Conservation (phyloP, 2,113 vertebrate species). For the Aphyosemion australe region DNA sequence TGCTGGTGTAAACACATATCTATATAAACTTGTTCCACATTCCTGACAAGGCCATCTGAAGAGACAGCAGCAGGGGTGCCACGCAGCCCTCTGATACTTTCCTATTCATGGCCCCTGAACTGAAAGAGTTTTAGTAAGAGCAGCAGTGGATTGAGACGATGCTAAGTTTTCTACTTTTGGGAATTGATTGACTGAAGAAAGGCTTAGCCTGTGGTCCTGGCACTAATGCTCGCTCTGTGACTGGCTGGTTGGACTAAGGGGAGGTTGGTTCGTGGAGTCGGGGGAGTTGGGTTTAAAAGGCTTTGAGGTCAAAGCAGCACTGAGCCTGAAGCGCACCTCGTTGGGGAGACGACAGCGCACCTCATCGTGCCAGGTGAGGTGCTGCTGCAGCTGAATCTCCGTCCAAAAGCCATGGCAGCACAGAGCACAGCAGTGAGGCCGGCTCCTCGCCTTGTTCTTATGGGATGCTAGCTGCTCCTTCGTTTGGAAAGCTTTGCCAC, state of each 20-base stretch:
- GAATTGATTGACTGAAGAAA: constrained; percentile 63
- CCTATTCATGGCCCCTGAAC: constrained; percentile 72
- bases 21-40: constrained; percentile 73
- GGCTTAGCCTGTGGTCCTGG: constrained; percentile 65
- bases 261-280: neutral
- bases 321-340: constrained; percentile 76
- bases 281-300: constrained; percentile 27
- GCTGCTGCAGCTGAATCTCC: constrained; percentile 78
- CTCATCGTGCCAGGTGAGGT: constrained; percentile 81
- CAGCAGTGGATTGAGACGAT: constrained; percentile 62
- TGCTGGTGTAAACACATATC: constrained; percentile 76
- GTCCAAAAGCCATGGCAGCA: constrained; percentile 81
- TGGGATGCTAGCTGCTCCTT: constrained; percentile 69
- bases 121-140: constrained; percentile 69
- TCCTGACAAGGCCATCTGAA: constrained; percentile 63
- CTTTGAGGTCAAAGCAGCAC: constrained; percentile 52
- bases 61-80: constrained; percentile 24
- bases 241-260: constrained; percentile 8
- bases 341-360: constrained; percentile 77
- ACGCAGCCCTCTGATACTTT: constrained; percentile 53
- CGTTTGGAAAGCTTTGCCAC: constrained; percentile 79
- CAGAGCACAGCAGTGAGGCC: constrained; percentile 76
- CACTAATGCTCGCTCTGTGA: constrained; percentile 62
- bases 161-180: constrained; percentile 62
- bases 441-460: constrained; percentile 66